Conservation (phyloP, 2,113 vertebrate species). For the Grammomys dolichurus region DNA sequence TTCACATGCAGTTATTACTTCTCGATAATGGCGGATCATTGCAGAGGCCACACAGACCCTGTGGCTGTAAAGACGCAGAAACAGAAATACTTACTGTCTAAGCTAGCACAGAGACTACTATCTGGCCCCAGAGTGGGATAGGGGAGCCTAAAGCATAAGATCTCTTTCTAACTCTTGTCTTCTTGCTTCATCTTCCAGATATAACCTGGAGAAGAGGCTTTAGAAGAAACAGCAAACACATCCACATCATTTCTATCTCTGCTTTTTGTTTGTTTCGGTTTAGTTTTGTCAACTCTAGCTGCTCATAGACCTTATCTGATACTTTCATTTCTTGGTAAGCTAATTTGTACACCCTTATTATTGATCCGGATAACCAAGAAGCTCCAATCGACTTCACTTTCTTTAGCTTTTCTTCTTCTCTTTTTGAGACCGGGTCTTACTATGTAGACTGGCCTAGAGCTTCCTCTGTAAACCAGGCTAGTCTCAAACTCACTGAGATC, state of each 20-base stretch:
- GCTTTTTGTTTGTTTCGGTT: not conserved
- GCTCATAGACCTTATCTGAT: not conserved
- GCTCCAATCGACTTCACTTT: not conserved
- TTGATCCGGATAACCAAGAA: slow-evolving; percentile 33
- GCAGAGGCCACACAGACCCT: not conserved
- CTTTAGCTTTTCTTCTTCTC: not conserved
- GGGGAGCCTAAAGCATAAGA: not conserved
- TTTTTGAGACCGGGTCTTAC: not conserved
- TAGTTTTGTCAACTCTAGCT: not conserved
- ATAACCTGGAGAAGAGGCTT: not conserved
- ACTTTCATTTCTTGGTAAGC: slow-evolving; percentile 30
- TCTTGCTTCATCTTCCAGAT: not conserved
- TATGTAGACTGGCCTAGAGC: not conserved
- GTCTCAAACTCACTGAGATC: not conserved
- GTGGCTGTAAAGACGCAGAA: not conserved
- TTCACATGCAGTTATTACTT: not conserved
- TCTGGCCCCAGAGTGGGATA: not conserved
- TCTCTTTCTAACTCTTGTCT: not conserved
- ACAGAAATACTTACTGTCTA: not conserved
- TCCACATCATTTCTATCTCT: not conserved
- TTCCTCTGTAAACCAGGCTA: not conserved
- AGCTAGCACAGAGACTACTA: not conserved
- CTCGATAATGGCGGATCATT: not conserved
- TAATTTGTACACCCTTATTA: slow-evolving; percentile 46
- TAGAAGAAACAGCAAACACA: not conserved